A percentile compares a stretch with the other conserved stretches of the same genome.
Conservation (phyloP, 2,113 vertebrate species). For the Anas platyrhynchos region DNA sequence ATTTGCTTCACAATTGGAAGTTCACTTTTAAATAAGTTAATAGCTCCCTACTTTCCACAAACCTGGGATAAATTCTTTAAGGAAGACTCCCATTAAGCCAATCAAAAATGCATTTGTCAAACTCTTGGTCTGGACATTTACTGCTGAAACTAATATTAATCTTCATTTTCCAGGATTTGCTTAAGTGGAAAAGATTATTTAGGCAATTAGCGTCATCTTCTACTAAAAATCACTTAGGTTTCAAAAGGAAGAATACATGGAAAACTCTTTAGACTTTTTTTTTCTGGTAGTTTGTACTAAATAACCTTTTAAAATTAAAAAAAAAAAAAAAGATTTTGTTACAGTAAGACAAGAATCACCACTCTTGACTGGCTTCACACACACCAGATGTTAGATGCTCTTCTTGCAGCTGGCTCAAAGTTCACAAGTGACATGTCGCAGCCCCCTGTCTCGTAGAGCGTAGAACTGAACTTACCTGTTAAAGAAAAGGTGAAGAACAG, state of each 20-base stretch:
- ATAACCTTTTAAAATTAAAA: not conserved
- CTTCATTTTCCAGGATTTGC: not conserved
- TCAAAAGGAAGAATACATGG: not conserved
- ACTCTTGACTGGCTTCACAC: slow-evolving; percentile 72
- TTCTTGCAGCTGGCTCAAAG: slow-evolving; percentile 96
- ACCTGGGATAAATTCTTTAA: not conserved
- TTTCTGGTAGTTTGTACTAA: not conserved
- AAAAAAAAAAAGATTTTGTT: not conserved
- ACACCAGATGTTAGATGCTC: slow-evolving; percentile 97
- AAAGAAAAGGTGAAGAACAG: slow-evolving; percentile 66
- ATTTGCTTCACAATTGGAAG: slow-evolving; percentile 47
- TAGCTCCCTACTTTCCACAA: not conserved
- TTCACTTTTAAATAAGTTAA: not conserved
- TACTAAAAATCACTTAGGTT: not conserved
- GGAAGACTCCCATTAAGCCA: not conserved
- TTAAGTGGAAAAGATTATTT: not conserved
- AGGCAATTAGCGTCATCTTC: not conserved
- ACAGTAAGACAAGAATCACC: slow-evolving; percentile 45
- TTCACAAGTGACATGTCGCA: slow-evolving; percentile 98
- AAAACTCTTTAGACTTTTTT: not conserved
- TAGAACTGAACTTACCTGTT: slow-evolving; percentile 93
- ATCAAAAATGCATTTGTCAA: not conserved
- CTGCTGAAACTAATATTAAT: not conserved
- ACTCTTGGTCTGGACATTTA: not conserved
- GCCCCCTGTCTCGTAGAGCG: slow-evolving; percentile 93